Conservation (phyloP, 2,797 vertebrate species). For the Steatocranus sp. region DNA sequence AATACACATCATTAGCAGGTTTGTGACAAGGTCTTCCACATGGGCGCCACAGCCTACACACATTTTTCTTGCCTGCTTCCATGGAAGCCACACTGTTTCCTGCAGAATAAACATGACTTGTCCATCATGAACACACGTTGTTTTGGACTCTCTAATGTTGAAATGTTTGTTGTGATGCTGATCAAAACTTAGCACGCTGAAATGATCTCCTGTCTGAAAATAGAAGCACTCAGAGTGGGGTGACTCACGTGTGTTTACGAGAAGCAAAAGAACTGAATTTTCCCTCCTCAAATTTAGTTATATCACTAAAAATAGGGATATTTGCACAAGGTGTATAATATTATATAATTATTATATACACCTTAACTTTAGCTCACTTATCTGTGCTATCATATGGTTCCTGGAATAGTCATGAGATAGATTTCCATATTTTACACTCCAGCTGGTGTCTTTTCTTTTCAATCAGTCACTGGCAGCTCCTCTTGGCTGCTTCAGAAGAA, state of each 20-base stretch:
- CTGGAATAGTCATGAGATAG: conserved; percentile 35
- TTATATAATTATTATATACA: background rate
- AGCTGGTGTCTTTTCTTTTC: conserved; percentile 36
- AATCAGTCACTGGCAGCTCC: conserved; percentile 27
- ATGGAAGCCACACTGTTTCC: background rate
- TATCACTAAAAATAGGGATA: background rate
- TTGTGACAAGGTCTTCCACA: background rate
- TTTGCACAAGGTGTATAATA: background rate
- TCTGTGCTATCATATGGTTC: conserved; percentile 8
- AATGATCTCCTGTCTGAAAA: background rate
- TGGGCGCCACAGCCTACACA: background rate
- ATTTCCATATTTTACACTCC: conserved; percentile 48
- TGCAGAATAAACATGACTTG: background rate
- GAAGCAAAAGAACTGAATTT: background rate
- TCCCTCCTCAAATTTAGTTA: background rate
- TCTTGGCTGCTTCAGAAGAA: conserved; percentile 38
- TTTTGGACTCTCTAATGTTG: background rate
- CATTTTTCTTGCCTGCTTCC: background rate
- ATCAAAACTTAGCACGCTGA: background rate
- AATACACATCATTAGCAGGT: background rate
- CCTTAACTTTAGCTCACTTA: background rate
- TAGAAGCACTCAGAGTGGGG: background rate
- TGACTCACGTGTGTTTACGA: background rate
- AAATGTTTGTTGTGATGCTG: background rate
- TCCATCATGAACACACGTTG: background rate